Base-by-base conservation (phyloP, 1,140 invertebrate species). In the Philopotamus ludificatus region DNA sequence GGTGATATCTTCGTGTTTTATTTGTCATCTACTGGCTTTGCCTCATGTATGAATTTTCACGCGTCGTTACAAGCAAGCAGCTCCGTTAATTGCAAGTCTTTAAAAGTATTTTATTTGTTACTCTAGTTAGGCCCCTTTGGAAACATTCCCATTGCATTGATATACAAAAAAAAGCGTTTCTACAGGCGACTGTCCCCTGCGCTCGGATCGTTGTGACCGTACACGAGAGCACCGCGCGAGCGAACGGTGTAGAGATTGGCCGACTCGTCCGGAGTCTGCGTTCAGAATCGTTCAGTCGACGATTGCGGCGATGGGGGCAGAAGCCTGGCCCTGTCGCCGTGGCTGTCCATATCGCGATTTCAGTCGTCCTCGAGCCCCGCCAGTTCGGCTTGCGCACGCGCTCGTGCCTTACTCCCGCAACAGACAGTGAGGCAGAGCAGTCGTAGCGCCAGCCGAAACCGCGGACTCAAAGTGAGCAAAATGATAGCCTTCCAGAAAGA, bases 401-500 rank as follows among this genome's bases (percentile, higher is more conserved):
- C 57, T 66, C 86, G 81, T 61, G 85, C 84, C 75, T 89, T 89
- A 73, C 89, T 87, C 61, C 90, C 86, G 79, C 92, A 95, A 77
- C 91, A 95, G 66, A 93, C 82, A n/a, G 91, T 93, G 76, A 93
- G 81, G 79, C 92, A 95, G 71, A 97, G 87, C 70, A 94, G 87
- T 68, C 90, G 84, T 58, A 94, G 83, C 21, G 92, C 91, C 49
- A 93, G 82, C 54, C 95, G 85, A 80, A 97, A 98, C 75, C 94
- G 91, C 15, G 91, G 91, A 79, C 93, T 95, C 75, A 96, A 82
- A 28, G 87, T 84, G 59, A 94, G 82, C 72, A 97, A 89, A 67
- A 97, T 90, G 47, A 97, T 77, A 57, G 94, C 90, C 79, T 97
- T 98, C 91, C 92, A 95, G 74, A 94, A 94, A 47, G 92, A 95